Evolutionary conservation across 2,888 invertebrate genomes (phyloP).

Genomic region (Stenotaenia linearis): DNA sequence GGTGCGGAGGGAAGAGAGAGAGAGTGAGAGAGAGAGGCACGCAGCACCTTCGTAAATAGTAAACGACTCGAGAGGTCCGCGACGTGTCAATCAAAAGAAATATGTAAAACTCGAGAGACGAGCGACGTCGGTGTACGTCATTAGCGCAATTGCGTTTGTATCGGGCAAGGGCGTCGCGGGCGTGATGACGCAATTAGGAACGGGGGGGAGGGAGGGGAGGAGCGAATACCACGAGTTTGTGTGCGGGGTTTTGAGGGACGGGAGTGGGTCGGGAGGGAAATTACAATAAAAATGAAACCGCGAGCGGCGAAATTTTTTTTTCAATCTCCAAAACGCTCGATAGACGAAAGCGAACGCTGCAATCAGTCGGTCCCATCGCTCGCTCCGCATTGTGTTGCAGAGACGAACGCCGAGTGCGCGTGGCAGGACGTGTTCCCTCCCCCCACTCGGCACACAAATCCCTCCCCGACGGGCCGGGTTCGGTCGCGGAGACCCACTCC

Average conservation of each 20-base stretch:
- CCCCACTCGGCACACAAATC: background rate
- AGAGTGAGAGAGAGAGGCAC: background rate
- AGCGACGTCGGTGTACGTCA: background rate
- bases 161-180: slow-evolving; percentile 19
- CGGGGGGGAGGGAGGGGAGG: background rate
- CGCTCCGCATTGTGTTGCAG: slow-evolving; percentile 1
- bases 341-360: slow-evolving; percentile 22
- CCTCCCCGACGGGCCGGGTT: background rate
- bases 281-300: slow-evolving; percentile 24
- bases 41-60: background rate
- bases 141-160: slow-evolving; percentile 26
- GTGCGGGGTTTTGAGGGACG: background rate
- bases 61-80: background rate
- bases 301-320: slow-evolving; percentile 21
- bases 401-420: slow-evolving; percentile 24
- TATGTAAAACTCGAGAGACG: background rate
- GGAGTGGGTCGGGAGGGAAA: background rate
- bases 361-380: slow-evolving; percentile 23
- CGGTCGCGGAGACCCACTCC: background rate
- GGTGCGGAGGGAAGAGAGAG: background rate
- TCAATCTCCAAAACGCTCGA: slow-evolving; percentile 11
- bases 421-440: background rate
- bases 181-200: slow-evolving; percentile 22
- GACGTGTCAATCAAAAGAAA: background rate
- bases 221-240: background rate